A percentile compares a stretch with the other conserved stretches of the same genome.
Conservation (phyloP, 1,140 invertebrate genomes). For the Pristionchus pacificus region DNA sequence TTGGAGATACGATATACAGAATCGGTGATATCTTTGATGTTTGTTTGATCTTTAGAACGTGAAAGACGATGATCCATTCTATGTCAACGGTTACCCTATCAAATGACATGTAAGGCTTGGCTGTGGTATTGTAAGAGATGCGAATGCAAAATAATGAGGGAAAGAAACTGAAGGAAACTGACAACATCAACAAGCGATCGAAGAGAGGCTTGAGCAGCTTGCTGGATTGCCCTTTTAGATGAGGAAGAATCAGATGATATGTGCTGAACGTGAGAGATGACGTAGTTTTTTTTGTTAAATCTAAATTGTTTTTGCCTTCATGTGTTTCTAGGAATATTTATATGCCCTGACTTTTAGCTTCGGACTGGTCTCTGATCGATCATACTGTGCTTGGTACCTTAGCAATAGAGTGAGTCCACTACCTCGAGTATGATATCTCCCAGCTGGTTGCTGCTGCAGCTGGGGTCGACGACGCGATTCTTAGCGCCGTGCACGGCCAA, state of each 20-base stretch:
- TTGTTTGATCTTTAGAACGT: not conserved
- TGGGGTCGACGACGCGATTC: conserved; percentile 22
- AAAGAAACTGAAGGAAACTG: too few species aligned
- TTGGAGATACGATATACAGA: too few species aligned
- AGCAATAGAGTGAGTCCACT: not conserved
- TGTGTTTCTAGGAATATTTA: too few species aligned
- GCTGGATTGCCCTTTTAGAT: conserved; percentile 31
- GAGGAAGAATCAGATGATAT: conserved; percentile 24
- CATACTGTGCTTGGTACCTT: too few species aligned
- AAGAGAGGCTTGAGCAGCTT: conserved; percentile 16
- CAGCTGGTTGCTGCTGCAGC: conserved; percentile 31
- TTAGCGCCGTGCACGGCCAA: conserved; percentile 1
- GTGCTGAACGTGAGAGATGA: conserved; percentile 5
- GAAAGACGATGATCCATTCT: not conserved
- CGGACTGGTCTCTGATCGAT: too few species aligned
- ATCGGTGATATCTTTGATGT: too few species aligned
- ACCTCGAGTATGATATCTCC: conserved; percentile 32
- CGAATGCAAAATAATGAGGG: too few species aligned
- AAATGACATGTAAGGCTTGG: too few species aligned
- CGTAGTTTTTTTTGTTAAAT: not conserved
- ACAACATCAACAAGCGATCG: too few species aligned
- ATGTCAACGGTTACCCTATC: not conserved
- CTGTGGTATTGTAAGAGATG: too few species aligned
- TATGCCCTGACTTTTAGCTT: too few species aligned
- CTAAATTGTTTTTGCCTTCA: too few species aligned